These are phyloP conservation scores for Corydoras sp. DNA, from an alignment of 2,113 vertebrate genomes.

Conservation along the genomic window DNA sequence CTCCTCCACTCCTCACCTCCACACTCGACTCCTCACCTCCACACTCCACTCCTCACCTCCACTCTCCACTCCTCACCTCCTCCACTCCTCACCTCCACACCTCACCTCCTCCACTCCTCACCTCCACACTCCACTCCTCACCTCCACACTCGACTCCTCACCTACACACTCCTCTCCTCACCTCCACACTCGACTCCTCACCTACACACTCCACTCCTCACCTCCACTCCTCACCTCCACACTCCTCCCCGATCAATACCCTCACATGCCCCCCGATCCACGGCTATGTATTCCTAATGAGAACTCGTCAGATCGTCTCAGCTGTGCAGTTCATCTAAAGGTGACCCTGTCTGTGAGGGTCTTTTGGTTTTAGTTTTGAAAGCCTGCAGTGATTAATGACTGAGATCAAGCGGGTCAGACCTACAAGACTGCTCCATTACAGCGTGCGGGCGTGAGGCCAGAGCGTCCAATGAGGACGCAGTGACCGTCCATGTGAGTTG, in stretches of 20 bases:
- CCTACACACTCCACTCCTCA: no score
- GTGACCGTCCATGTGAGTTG: not conserved
- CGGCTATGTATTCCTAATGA: slow-evolving; percentile 54
- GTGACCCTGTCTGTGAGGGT: slow-evolving; percentile 40
- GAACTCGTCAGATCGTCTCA: slow-evolving; percentile 40
- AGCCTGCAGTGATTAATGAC: slow-evolving; percentile 22
- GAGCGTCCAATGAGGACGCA: no score
- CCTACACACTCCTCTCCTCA: no score
- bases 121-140: no score
- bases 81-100: no score
- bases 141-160: no score
- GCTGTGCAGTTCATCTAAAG: slow-evolving; percentile 47
- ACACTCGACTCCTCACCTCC: no score
- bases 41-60: no score
- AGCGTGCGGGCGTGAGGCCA: slow-evolving; percentile 5
- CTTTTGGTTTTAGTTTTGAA: slow-evolving; percentile 22
- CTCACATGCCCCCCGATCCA: slow-evolving; percentile 53
- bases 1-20: no score
- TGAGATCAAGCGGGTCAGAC: slow-evolving; percentile 4
- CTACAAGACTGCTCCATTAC: slow-evolving; percentile 14
- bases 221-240: slow-evolving; percentile 39
- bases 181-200: no score
- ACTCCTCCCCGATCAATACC: slow-evolving; percentile 56
- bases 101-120: no score
- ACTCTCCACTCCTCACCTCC: no score